These are phyloP conservation scores for Oncopeltus fasciatus DNA, from an alignment of 1,140 invertebrate species.

Conservation along the genomic window DNA sequence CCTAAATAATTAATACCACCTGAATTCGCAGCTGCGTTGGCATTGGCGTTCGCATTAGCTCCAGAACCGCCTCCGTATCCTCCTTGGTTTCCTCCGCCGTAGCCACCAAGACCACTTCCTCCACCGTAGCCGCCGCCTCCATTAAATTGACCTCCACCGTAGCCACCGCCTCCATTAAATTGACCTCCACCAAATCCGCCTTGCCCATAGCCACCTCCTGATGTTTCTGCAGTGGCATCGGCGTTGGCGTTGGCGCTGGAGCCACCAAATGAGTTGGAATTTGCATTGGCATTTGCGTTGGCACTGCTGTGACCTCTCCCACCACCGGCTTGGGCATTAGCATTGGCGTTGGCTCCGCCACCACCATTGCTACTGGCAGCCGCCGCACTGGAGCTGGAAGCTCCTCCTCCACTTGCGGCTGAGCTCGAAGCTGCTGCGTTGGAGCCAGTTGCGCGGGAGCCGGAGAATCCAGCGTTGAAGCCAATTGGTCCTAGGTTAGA, in stretches of 20 bases:
- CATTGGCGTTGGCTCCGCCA: neutral
- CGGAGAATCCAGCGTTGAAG: neutral
- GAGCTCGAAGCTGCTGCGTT: neutral
- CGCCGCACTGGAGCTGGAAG: neutral
- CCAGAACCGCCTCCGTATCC: neutral
- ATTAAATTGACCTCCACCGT: neutral
- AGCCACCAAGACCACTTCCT: neutral
- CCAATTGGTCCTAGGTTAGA: neutral
- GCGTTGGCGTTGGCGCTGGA: neutral
- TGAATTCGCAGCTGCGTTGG: neutral
- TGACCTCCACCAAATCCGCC: neutral
- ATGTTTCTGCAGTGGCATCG: neutral
- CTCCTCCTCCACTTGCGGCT: neutral
- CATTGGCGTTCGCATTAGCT: too few relatives aligned
- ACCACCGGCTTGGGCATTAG: neutral
- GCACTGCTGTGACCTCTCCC: neutral
- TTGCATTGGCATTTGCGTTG: neutral
- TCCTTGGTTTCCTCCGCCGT: neutral
- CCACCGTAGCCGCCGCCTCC: neutral
- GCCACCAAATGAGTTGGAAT: neutral
- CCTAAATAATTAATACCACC: neutral
- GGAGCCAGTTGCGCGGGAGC: neutral
- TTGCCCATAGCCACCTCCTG: neutral
- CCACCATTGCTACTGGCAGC: neutral
- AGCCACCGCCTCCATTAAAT: neutral